Base-by-base conservation (phyloP, 2,797 vertebrate genomes). In the Echiichthys vipera region DNA sequence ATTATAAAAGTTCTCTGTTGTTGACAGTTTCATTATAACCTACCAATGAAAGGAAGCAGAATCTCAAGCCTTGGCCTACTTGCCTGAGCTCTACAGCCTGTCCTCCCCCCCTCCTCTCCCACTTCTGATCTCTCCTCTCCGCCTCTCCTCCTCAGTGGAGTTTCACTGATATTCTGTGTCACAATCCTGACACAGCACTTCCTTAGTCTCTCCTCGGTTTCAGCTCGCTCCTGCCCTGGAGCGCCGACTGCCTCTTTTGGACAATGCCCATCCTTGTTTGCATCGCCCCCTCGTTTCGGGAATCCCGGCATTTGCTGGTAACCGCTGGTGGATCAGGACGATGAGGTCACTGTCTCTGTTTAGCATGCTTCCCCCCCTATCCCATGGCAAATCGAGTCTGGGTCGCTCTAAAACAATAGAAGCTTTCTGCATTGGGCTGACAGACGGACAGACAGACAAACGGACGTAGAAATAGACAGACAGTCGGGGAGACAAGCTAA, bases 241-340 rank as follows among this genome's bases (percentile, higher is more conserved):
- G 83, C 78, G 15, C 61, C 65, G 68, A 46, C 85, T 87, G 88
- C 85, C 56, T 85, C 78, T 88, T 88, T 91, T 91, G 89, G 89
- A 94, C 94, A 95, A 94, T 93, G 88, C 89, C 91, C 74, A 78
- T 89, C 90, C 92, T 95, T 95, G 91, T 94, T 91, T 92, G 86
- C 54, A 7, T 90, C 83, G 69, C 90, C 90, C 78, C 80, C 85
- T 74, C 71, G 37, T 91, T 93, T 94, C 84, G 91, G 93, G 93
- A 95, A 94, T 94, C 89, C 93, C 89, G 15, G 84, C 87, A 80
- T 88, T n/a, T 93, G 87, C 92, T 94, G 90, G 92, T 94, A 94
- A 95, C 90, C 88, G 78, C 89, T 86, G 74, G 90, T 84, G 70
- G 85, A 86, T 88, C 72, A 70, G 87, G 78, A 77, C 10, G 88